Conservation (phyloP, 2,113 vertebrate genomes). For the Vidua chalybeata region DNA sequence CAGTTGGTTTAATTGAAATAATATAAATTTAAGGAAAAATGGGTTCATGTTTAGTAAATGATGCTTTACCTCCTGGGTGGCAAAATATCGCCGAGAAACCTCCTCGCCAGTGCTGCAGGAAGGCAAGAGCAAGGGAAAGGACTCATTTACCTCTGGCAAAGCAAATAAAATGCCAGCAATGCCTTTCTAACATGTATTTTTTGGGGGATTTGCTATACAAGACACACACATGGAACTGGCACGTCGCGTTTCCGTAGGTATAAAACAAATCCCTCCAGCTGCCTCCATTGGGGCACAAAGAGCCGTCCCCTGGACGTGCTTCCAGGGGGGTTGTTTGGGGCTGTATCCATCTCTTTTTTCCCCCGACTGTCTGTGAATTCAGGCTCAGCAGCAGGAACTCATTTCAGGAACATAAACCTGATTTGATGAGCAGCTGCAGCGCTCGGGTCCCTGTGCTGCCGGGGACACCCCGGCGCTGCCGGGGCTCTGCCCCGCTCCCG, state of each 20-base stretch:
- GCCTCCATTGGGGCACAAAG: neutral
- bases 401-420: slow-evolving; percentile 73
- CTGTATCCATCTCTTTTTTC: slow-evolving; percentile 14
- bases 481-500: neutral
- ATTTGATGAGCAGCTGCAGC: slow-evolving; percentile 78
- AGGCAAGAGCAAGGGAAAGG: neutral
- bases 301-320: neutral
- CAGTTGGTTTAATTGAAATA: neutral
- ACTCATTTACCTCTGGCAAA: neutral
- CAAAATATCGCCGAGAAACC: neutral
- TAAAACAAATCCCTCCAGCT: neutral
- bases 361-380: slow-evolving; percentile 61
- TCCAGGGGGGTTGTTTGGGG: slow-evolving; percentile 61
- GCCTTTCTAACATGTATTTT: neutral
- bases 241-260: neutral
- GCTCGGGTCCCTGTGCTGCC: slow-evolving; percentile 33
- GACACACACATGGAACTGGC: neutral
- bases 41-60: neutral
- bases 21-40: neutral
- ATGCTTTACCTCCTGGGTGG: neutral
- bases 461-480: slow-evolving; percentile 58
- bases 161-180: neutral
- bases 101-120: neutral
- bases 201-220: neutral
- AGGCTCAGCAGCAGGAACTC: slow-evolving; percentile 74